Conservation (phyloP, 2,888 invertebrate genomes). For the Alitta virens region DNA sequence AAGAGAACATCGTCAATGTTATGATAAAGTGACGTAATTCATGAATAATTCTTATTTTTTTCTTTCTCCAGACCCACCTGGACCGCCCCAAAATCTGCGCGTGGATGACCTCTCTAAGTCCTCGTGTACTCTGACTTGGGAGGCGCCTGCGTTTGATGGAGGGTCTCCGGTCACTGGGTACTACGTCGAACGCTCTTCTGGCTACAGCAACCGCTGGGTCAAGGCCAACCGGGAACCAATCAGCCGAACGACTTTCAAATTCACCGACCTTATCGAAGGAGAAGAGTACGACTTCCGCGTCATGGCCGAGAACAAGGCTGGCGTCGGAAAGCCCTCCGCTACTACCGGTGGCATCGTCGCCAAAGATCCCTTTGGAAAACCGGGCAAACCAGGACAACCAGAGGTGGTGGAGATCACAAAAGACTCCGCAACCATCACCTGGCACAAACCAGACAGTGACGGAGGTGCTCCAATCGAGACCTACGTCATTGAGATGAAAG, state of each 20-base stretch:
- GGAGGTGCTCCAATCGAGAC: slow-evolving; percentile 27
- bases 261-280: slow-evolving; percentile 49
- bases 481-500: slow-evolving; percentile 31
- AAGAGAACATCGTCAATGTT: no score
- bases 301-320: slow-evolving; percentile 53
- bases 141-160: slow-evolving; percentile 51
- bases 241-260: slow-evolving; percentile 41
- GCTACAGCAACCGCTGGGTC: slow-evolving; percentile 77
- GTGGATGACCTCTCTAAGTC: slow-evolving; percentile 46
- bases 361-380: slow-evolving; percentile 49
- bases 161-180: slow-evolving; percentile 51
- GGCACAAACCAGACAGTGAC: slow-evolving; percentile 27
- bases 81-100: slow-evolving; percentile 30
- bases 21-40: no score
- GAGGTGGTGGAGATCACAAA: slow-evolving; percentile 18
- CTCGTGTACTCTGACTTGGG: slow-evolving; percentile 48
- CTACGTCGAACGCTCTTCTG: slow-evolving; percentile 42
- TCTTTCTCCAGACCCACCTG: slow-evolving; percentile 58
- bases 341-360: slow-evolving; percentile 37
- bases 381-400: slow-evolving; percentile 23
- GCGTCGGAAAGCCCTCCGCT: slow-evolving; percentile 50
- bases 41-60: not conserved
- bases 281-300: slow-evolving; percentile 54
- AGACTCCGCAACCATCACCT: slow-evolving; percentile 21
- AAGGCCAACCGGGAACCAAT: slow-evolving; percentile 85